Conservation (phyloP, 1,140 invertebrate genomes). For the Manduca sexta region DNA sequence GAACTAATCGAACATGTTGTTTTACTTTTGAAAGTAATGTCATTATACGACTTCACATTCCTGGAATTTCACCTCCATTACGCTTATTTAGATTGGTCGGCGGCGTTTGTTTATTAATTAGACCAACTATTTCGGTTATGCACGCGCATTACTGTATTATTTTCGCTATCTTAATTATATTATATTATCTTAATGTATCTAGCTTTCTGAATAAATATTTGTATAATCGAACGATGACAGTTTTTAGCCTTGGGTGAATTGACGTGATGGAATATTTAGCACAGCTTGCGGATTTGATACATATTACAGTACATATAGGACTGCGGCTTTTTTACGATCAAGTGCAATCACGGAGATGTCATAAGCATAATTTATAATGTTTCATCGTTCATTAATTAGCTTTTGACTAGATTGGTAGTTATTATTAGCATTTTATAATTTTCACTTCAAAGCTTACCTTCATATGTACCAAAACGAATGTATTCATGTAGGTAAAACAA, state of each 20-base stretch:
- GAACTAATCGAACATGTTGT: constrained; percentile 26
- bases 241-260: constrained; percentile 10
- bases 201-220: too few relatives aligned
- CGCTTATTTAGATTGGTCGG: constrained; percentile 46
- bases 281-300: constrained; percentile 21
- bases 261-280: constrained; percentile 28
- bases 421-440: too few relatives aligned
- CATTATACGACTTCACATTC: constrained; percentile 40
- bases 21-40: constrained; percentile 36
- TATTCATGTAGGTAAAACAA: too few relatives aligned
- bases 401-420: too few relatives aligned
- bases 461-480: too few relatives aligned
- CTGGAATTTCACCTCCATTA: constrained; percentile 49
- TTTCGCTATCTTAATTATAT: not conserved
- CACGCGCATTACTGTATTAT: constrained; percentile 41
- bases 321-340: too few relatives aligned
- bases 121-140: constrained; percentile 21
- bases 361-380: too few relatives aligned
- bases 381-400: too few relatives aligned
- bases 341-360: too few relatives aligned
- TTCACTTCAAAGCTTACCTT: too few relatives aligned
- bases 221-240: not conserved
- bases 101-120: constrained; percentile 36
- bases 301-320: too few relatives aligned
- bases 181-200: too few relatives aligned